These are phyloP conservation scores for Lepidotrigona ventralis DNA, from an alignment of 1,140 invertebrate species.

Conservation along the genomic window DNA sequence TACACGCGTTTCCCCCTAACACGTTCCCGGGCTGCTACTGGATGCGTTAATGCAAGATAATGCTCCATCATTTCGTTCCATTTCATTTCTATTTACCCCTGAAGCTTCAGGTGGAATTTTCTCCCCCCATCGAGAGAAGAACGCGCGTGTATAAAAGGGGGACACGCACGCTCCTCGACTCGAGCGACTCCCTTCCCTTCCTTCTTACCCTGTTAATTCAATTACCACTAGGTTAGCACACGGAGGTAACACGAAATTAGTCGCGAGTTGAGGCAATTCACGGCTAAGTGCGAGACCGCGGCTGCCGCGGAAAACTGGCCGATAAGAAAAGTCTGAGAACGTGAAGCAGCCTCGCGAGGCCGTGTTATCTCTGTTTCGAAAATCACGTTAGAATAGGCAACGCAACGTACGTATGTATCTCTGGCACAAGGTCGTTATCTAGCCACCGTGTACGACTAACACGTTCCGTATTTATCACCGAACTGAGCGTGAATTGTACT, in stretches of 20 bases:
- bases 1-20: not conserved
- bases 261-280: constrained; percentile 54
- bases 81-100: constrained; percentile 40
- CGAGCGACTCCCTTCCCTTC: not conserved
- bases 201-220: constrained; percentile 47
- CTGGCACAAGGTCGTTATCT: constrained; percentile 44
- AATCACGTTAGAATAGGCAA: constrained; percentile 39
- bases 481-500: constrained; percentile 37
- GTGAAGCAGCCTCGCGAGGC: constrained; percentile 2
- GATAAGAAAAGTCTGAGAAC: constrained; percentile 49
- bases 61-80: constrained; percentile 47
- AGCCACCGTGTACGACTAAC: constrained; percentile 3
- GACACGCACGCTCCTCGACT: not conserved
- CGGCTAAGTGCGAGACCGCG: constrained; percentile 29
- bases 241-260: constrained; percentile 45
- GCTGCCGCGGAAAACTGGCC: not conserved
- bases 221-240: constrained; percentile 45
- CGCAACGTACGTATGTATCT: constrained; percentile 24
- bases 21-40: constrained; percentile 26
- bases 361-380: constrained; percentile 43
- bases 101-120: constrained; percentile 52
- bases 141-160: no score
- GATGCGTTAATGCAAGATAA: constrained; percentile 59
- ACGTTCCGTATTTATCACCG: constrained; percentile 40
- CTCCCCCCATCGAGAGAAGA: not conserved